A percentile compares a stretch with the other conserved stretches of the same genome.
These are phyloP conservation scores for Eutrigla gurnardus DNA, from an alignment of 2,797 vertebrate species.

Conservation along the genomic window DNA sequence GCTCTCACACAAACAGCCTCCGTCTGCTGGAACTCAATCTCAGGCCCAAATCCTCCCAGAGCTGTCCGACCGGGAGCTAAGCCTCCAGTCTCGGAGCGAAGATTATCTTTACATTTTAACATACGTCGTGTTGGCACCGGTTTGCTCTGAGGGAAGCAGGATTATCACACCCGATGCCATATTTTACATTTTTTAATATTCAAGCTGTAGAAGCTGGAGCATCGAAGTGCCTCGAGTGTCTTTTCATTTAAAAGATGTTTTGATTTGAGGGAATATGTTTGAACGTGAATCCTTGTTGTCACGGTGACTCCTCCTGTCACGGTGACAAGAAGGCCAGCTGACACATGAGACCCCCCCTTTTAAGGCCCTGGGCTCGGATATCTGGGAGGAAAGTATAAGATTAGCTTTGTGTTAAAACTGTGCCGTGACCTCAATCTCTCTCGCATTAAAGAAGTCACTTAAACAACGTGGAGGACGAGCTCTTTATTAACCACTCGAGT, in stretches of 20 bases:
- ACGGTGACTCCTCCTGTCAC: slow-evolving; percentile 50
- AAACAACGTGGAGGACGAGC: slow-evolving; percentile 14
- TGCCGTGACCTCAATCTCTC: slow-evolving; percentile 59
- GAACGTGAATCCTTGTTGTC: slow-evolving; percentile 41
- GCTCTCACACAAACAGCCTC: slow-evolving; percentile 66
- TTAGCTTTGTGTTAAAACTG: slow-evolving; percentile 71
- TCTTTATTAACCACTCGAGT: slow-evolving; percentile 7
- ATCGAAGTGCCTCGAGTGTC: neutral
- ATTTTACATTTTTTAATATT: neutral
- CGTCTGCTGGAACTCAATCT: slow-evolving; percentile 66
- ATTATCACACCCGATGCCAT: neutral
- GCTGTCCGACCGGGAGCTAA: slow-evolving; percentile 37
- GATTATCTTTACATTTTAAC: slow-evolving; percentile 16
- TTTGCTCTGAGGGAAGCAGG: slow-evolving; percentile 7
- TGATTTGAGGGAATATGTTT: slow-evolving; percentile 24
- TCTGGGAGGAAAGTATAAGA: slow-evolving; percentile 76
- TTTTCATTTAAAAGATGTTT: slow-evolving; percentile 10
- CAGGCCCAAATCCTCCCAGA: slow-evolving; percentile 58
- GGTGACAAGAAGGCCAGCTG: slow-evolving; percentile 56
- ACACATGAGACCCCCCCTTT: slow-evolving; percentile 76
- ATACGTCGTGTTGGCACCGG: neutral
- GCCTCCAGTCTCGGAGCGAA: slow-evolving; percentile 22
- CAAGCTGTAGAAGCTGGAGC: neutral
- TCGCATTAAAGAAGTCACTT: slow-evolving; percentile 38
- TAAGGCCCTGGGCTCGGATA: slow-evolving; percentile 69